Evolutionary conservation across 2,113 vertebrate species (phyloP).

Genomic region (Psophia crepitans): DNA sequence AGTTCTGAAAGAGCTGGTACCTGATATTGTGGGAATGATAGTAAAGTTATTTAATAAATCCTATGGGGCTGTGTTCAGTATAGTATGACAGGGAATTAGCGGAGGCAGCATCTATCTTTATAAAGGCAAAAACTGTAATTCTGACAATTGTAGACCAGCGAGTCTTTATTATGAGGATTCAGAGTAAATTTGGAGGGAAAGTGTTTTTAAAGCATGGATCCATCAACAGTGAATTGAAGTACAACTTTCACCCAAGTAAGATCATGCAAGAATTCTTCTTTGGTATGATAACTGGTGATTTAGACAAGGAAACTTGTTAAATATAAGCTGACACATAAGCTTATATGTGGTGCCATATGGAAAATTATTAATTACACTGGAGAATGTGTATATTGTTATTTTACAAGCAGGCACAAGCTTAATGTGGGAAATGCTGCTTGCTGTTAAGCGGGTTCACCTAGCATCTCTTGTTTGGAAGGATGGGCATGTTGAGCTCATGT

Average conservation of each 20-base stretch:
- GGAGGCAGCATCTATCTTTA: neutral
- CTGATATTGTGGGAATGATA: neutral
- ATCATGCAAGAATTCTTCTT: conserved; percentile 7
- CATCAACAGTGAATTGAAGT: neutral
- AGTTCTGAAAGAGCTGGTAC: neutral
- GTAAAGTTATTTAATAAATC: neutral
- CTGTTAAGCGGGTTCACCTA: neutral
- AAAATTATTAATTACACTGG: conserved; percentile 37
- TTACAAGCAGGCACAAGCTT: conserved; percentile 35
- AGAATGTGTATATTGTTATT: neutral
- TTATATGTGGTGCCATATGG: neutral
- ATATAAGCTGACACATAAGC: neutral
- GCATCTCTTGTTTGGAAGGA: conserved; percentile 3
- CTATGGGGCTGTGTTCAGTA: neutral
- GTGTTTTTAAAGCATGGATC: neutral
- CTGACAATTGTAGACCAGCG: neutral
- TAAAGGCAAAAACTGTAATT: neutral
- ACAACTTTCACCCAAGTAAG: neutral
- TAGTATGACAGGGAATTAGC: neutral
- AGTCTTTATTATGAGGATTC: neutral
- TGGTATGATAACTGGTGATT: neutral
- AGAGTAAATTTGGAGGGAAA: neutral
- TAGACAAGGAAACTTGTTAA: neutral
- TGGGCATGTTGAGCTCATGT: neutral
- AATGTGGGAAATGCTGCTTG: neutral